These are phyloP conservation scores for Elymnias hypermnestra DNA, from an alignment of 1,140 invertebrate species.

Conservation along the genomic window DNA sequence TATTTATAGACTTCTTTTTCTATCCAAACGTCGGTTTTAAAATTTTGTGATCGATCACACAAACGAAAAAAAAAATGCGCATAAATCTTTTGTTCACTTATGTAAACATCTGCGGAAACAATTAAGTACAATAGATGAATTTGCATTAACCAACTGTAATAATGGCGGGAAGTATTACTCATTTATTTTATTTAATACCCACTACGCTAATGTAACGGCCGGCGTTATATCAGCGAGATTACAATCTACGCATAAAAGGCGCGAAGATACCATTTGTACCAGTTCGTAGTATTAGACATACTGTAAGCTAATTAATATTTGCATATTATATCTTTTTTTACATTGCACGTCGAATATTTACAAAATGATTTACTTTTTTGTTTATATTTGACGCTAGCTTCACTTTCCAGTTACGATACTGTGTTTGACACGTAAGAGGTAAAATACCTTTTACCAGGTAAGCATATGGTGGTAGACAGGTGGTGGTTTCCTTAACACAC, in stretches of 20 bases:
- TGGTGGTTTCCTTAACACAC: too few relatives aligned
- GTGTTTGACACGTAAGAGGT: too few relatives aligned
- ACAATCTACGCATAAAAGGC: conserved; percentile 25
- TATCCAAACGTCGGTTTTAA: too few relatives aligned
- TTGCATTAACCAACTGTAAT: conserved; percentile 38
- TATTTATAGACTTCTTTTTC: too few relatives aligned
- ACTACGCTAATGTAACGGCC: conserved; percentile 14
- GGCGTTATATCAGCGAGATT: conserved; percentile 19
- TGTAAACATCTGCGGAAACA: conserved; percentile 24
- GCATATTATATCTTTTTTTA: not conserved
- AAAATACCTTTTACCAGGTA: too few relatives aligned
- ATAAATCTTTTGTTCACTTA: conserved; percentile 14
- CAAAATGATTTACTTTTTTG: too few relatives aligned
- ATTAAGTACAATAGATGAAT: conserved; percentile 31
- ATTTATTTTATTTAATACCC: conserved; percentile 34
- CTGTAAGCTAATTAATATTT: conserved; percentile 1
- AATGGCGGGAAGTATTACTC: conserved; percentile 41
- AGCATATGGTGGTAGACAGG: too few relatives aligned
- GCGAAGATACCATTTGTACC: conserved; percentile 23
- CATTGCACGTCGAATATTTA: too few relatives aligned
- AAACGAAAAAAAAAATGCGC: not conserved
- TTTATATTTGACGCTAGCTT: too few relatives aligned
- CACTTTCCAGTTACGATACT: too few relatives aligned
- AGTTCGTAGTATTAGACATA: not conserved
- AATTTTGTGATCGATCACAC: not conserved